Base-by-base conservation (phyloP, 2,888 invertebrate species). In the Chrysolina haemoptera region DNA sequence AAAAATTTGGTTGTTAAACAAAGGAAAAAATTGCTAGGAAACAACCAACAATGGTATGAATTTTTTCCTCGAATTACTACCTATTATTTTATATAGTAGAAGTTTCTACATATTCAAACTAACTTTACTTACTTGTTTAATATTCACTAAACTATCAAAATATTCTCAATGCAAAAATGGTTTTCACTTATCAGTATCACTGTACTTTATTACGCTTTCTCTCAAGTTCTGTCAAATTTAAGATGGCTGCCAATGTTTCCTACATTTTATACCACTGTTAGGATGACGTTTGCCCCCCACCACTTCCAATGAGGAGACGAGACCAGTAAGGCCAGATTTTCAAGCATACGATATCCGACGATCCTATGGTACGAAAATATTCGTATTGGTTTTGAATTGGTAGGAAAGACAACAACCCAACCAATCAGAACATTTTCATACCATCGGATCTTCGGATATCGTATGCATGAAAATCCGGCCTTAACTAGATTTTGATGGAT, bases 221-320 rank as follows among this genome's bases (percentile, higher is more conserved):
- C 5, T 6, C 5, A 2, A 8, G 1, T 27, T 35, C n/a, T 3
- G n/a, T 9, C 14, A 9, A 27, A 0, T 1, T 27, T 35, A 40
- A 65, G 22, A 59, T 53, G 16, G 53, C 22, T 67, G 67, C 63
- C 53, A 65, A 59, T 5, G 74, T 62, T 20, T 41, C 14, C 16
- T 35, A 14, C 64, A 59, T 80, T 83, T 83, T 84, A 84, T 85
- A 85, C 46, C 11, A n/a, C 9, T 59, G 59, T 59, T 35, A 35
- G 1, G 43, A 50, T 66, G 62, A 53, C 18, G 27, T 70, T 71
- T 77, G 81, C 83, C 82, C 81, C 81, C 81, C 79, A 50, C 70
- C 59, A 66, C 53, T 55, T 82, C 27, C 27, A n/a, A n/a, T n/a
- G n/a, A n/a, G n/a, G n/a, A n/a, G n/a, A n/a, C n/a, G n/a, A n/a